Base-by-base conservation (phyloP, 1,140 invertebrate genomes). In the Sarcophaga peregrina region DNA sequence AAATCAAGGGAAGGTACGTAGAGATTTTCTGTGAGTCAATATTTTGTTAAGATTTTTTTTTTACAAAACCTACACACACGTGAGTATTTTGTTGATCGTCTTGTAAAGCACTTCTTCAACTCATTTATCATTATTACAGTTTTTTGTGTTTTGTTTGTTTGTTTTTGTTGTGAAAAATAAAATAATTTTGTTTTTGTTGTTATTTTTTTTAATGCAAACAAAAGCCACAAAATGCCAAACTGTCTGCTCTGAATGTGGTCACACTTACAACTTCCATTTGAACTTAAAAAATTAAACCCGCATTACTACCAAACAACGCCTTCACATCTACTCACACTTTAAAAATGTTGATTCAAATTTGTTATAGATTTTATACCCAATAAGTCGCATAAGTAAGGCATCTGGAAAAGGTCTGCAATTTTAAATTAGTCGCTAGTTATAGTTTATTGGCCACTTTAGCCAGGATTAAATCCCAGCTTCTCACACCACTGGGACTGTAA, bases 151-250 rank as follows among this genome's bases (percentile, higher is more conserved):
- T n/a, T n/a, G n/a, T n/a, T n/a, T 37, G 1, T 37, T 37, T 37
- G 25, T 37, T 37, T 37, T 37, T 37, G 25, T 37, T 37, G 25
- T 37, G 25, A 37, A 37, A 37, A 2, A 37, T 37, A 37, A 37
- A 37, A 4, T 37, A 1, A 4, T 37, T 37, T 37, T 62, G 15
- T 62, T 62, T 62, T 62, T 7, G 58, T 37, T 37, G 1, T 37
- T 4, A 4, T 37, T 37, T 4, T 62, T 62, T 62, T 62, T 47
- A 15, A 20, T 46, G 15, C 17, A 52, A 46, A 82, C 52, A 45
- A 78, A 83, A 83, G 82, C 82, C 82, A 80, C 82, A 83, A 83
- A 78, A 58, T 83, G 82, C 82, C 82, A 83, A 80, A 80, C 82
- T 58, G 82, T 83, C 82, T 83, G 82, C 75, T 80, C 82, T 46